Base-by-base conservation (phyloP, 2,888 invertebrate species). In the Macaria liturata region DNA sequence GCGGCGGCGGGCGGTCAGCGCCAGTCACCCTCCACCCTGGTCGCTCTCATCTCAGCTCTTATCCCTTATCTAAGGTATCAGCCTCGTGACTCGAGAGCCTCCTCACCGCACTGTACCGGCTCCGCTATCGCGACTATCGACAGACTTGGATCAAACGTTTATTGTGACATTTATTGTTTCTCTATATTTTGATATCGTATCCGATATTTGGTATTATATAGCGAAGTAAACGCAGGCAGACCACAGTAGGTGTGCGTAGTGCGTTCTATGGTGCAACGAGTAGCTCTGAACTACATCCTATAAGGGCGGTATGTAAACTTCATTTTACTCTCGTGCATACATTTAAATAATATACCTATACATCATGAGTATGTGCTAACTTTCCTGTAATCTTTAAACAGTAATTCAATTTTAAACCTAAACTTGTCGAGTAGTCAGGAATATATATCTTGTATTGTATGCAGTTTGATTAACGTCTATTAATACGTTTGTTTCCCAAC, bases 61-160 rank as follows among this genome's bases (percentile, higher is more conserved):
- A 83, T 81, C 79, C 81, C 78, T 84, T 85, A 86, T 87, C 81
- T 72, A 66, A 67, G 76, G 59, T 54, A 78, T 75, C 65, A 78
- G 66, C 73, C 81, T 82, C 81, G 83, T 84, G 85, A 84, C 81
- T 81, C 57, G 66, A 67, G 67, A 62, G 72, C 68, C 67, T 64
- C 53, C 47, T 57, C 20, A 20, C 63, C 48, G 48, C 64, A 67
- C 66, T 66, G 71, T 72, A 67, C 73, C 71, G 70, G 66, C 71
- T 68, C 55, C 65, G 62, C 62, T 79, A 83, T 76, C 75, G 66
- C 68, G 64, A 64, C 64, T 76, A 20, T 74, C 79, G 69, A 71
- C 70, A 67, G 70, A 65, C 54, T 67, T 65, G 70, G 68, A 80
- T 77, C 74, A 74, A 73, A 75, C 72, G 70, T 74, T 76, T 74